Percentiles rank a stretch among this genome's conserved stretches.
phyloP scores from a whole-genome alignment of 2,888 invertebrate species.

The Litoditis marina region DNA sequence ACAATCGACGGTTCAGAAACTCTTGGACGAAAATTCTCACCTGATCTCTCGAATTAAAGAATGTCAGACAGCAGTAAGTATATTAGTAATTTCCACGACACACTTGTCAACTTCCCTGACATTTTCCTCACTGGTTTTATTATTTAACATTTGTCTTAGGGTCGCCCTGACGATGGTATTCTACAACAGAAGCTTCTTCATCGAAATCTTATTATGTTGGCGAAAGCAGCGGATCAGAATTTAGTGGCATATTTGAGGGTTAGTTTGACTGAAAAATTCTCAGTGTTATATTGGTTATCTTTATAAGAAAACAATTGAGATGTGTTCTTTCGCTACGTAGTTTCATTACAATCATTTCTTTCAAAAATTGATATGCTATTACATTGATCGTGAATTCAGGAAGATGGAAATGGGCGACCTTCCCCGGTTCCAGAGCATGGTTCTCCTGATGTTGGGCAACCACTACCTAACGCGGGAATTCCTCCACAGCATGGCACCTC shows the following conservation, averaged over 20 bases:
- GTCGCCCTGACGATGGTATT: conserved; percentile 39
- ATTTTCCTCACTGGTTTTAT: too few species aligned
- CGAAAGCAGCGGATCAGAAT: conserved; percentile 80
- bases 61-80: too few species aligned
- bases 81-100: too few species aligned
- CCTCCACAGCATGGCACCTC: too few species aligned
- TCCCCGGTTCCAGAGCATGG: too few species aligned
- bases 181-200: conserved; percentile 86
- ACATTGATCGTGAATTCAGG: too few species aligned
- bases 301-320: too few species aligned
- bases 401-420: neutral
- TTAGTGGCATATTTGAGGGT: conserved; percentile 31
- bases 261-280: neutral
- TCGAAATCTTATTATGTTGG: conserved; percentile 89
- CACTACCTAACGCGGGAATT: too few species aligned
- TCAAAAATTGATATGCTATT: neutral
- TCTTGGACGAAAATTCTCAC: conserved; percentile 94
- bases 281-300: too few species aligned
- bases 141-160: too few species aligned
- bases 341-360: neutral
- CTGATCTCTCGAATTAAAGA: conserved; percentile 94
- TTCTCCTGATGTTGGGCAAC: too few species aligned
- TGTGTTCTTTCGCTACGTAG: neutral
- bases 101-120: too few species aligned
- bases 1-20: conserved; percentile 43